phyloP scores from a whole-genome alignment of 2,797 vertebrate species.

The Perodicticus potto region DNA sequence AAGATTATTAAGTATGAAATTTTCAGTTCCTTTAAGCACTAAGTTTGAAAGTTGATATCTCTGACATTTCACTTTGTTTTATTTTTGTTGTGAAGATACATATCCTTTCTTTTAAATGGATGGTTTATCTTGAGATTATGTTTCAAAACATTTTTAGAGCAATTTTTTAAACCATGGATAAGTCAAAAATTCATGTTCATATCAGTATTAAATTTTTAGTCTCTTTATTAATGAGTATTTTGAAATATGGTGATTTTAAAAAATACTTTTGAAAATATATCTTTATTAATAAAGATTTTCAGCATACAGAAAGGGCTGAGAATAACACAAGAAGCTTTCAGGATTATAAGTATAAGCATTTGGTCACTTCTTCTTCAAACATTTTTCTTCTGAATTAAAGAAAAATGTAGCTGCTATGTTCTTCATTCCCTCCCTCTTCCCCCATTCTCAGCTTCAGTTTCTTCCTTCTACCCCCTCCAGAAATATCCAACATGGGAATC shows the following conservation, averaged over 20 bases:
- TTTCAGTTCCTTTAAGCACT: no score
- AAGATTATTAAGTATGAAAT: no score
- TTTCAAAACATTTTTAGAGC: no score
- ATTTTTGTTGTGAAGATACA: no score
- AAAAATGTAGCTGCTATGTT: neutral
- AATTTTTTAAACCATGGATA: no score
- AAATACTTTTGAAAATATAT: neutral
- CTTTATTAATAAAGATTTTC: neutral
- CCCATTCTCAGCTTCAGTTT: neutral
- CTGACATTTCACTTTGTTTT: no score
- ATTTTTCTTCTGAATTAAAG: neutral
- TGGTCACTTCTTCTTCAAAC: neutral
- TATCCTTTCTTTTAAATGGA: no score
- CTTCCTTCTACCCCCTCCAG: neutral
- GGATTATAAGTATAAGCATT: neutral
- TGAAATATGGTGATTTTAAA: neutral
- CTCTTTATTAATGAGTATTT: neutral
- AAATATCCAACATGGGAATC: neutral
- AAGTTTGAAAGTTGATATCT: no score
- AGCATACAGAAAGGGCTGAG: neutral
- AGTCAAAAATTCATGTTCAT: no score
- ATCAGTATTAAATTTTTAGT: neutral
- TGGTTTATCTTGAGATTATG: no score
- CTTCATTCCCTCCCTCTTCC: neutral
- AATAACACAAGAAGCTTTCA: neutral